Percentiles rank a stretch among this genome's conserved stretches.
phyloP scores from a whole-genome alignment of 1,140 invertebrate genomes.

The Nasonia vitripennis region DNA sequence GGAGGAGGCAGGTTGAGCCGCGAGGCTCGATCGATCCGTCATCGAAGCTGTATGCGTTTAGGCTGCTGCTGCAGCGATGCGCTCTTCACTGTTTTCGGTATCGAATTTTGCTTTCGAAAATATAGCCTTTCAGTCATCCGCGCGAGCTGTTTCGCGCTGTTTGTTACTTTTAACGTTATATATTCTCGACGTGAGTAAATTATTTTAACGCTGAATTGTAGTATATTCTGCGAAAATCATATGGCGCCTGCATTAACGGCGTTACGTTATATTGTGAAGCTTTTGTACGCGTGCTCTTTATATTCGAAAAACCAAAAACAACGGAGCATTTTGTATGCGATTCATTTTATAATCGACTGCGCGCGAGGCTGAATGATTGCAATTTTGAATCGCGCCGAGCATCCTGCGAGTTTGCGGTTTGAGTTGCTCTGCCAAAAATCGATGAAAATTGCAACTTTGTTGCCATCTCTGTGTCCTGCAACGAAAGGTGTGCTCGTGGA shows the following conservation, averaged over 20 bases:
- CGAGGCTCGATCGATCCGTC: constrained; percentile 20
- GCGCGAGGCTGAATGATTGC: too few relatives aligned
- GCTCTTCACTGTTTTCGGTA: neutral
- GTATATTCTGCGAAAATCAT: too few relatives aligned
- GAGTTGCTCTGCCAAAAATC: neutral
- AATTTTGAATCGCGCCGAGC: too few relatives aligned
- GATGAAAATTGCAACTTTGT: neutral
- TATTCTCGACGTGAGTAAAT: neutral
- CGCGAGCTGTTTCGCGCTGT: neutral
- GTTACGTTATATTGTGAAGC: too few relatives aligned
- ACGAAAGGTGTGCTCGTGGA: neutral
- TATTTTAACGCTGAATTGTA: neutral
- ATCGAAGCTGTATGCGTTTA: constrained; percentile 11
- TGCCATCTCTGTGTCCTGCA: too few relatives aligned
- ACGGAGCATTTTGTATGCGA: too few relatives aligned
- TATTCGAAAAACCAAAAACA: too few relatives aligned
- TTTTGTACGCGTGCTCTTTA: too few relatives aligned
- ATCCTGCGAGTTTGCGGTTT: too few relatives aligned
- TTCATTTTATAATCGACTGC: too few relatives aligned
- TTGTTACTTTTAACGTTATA: too few relatives aligned
- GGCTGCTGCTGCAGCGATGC: neutral
- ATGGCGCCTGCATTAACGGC: too few relatives aligned
- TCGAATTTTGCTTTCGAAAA: neutral
- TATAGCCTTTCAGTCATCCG: neutral
- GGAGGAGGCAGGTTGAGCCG: constrained; percentile 2